Evolutionary conservation across 2,113 vertebrate genomes (phyloP).

Genomic region (Callaeas wilsoni): DNA sequence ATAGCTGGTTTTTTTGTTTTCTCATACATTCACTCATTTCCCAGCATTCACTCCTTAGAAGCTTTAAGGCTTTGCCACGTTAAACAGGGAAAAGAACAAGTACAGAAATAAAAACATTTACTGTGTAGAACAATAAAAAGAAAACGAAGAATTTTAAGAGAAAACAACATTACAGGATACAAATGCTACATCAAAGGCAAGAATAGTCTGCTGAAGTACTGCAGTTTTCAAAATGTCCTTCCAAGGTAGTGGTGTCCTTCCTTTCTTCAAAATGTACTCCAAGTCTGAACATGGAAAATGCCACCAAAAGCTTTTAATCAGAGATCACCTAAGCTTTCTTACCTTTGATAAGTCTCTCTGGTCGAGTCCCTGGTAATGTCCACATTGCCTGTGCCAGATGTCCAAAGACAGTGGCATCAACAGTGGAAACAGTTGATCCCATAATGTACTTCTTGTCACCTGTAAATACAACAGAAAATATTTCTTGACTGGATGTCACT

Average conservation of each 20-base stretch:
- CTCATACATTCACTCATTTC: neutral
- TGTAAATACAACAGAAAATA: constrained; percentile 49
- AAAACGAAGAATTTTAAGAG: neutral
- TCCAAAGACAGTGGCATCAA: constrained; percentile 94
- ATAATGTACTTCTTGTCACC: constrained; percentile 98
- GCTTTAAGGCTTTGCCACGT: neutral
- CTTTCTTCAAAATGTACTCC: neutral
- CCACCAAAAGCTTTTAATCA: neutral
- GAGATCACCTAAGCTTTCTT: neutral
- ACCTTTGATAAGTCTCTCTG: constrained; percentile 95
- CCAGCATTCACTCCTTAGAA: neutral
- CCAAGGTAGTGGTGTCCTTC: neutral
- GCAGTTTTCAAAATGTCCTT: neutral
- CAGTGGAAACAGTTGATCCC: constrained; percentile 89
- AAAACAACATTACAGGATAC: neutral
- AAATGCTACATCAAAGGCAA: neutral
- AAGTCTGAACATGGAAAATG: neutral
- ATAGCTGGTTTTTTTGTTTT: neutral
- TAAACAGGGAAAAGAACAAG: neutral
- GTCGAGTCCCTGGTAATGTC: constrained; percentile 93
- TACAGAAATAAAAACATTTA: neutral
- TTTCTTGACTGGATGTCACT: neutral
- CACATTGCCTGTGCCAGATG: constrained; percentile 97
- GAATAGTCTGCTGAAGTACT: neutral
- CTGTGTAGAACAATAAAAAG: neutral